Evolutionary conservation across 2,888 invertebrate species (phyloP), one percentile per base, ranked within the genome.

Genomic region (Therioaphis trifolii): DNA sequence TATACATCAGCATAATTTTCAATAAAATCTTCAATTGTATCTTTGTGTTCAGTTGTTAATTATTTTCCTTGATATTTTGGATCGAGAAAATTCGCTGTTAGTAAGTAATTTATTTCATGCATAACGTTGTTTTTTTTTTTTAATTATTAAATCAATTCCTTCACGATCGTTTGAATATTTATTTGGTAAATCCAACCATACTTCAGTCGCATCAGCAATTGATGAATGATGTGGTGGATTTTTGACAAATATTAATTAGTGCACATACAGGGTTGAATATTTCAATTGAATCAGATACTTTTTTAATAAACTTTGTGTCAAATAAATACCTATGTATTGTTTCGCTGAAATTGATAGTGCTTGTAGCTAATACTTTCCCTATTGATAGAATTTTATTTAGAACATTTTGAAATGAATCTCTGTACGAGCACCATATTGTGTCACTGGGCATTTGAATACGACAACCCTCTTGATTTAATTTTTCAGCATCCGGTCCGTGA

Each of bases 161-260:
- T 29, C 35, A 29, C 18, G 18, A 35, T 63, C 18, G 29, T 21
- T 63, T 63, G 63, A 63, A 63, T 35, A 35, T 63, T 18, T 63
- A 63, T 63, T 63, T 18, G 69, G 21, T 69, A 43, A 69, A 43
- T 69, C 69, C 21, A 69, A 69, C 69, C 69, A 69, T 12, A 21
- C 24, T 69, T 69, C 24, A 69, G 74, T 29, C 35, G 74, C 55
- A 74, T 74, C 55, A 14, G 55, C 52, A 4, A 74, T 55, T 55
- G 55, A 74, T 55, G 55, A 55, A n/a, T n/a, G n/a, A n/a, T n/a
- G n/a, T n/a, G n/a, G 52, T 58, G 58, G 55, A 52, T 52, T 58
- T 52, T 61, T 75, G 75, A 55, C 75, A 15, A 5, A 61, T 58
- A 75, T 76, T 76, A 63, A 40, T 61, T 40, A 76, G 58, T 76